These are phyloP conservation scores for Metopia argyrocephala DNA, from an alignment of 2,888 invertebrate species.

Conservation along the genomic window DNA sequence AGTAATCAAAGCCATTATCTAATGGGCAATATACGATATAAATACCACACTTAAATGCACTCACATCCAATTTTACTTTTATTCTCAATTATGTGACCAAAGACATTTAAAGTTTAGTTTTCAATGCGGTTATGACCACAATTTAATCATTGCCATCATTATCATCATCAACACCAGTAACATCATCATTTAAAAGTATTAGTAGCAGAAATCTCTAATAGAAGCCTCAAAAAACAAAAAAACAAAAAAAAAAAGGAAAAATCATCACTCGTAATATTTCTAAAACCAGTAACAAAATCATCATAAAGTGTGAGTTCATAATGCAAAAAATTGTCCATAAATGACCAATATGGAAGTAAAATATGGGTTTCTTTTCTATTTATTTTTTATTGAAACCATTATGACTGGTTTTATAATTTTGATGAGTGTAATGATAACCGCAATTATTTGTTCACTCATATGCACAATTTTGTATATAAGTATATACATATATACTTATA, in stretches of 20 bases:
- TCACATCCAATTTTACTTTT: background rate
- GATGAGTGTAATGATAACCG: conserved; percentile 32
- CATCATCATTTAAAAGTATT: background rate
- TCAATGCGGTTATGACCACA: conserved; percentile 46
- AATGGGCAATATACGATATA: conserved; percentile 49
- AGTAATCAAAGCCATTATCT: conserved; percentile 52
- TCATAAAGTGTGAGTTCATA: conserved; percentile 8
- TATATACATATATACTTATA: background rate
- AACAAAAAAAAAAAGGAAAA: background rate
- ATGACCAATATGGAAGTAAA: conserved; percentile 13
- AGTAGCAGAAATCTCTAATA: background rate
- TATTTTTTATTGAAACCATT: background rate
- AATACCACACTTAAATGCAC: conserved; percentile 25
- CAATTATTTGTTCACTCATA: background rate
- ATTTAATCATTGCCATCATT: conserved; percentile 46
- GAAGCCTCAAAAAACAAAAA: background rate
- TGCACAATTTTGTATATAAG: background rate
- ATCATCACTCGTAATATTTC: background rate
- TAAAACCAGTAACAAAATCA: conserved; percentile 17
- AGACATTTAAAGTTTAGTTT: conserved; percentile 31
- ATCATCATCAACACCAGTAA: conserved; percentile 13
- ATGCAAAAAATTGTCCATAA: conserved; percentile 17
- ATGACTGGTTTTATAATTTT: conserved; percentile 20
- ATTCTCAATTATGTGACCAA: conserved; percentile 31
- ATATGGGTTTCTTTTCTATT: conserved; percentile 15